Evolutionary conservation across 2,113 vertebrate genomes (phyloP).

Genomic region (Caranx melampygus): DNA sequence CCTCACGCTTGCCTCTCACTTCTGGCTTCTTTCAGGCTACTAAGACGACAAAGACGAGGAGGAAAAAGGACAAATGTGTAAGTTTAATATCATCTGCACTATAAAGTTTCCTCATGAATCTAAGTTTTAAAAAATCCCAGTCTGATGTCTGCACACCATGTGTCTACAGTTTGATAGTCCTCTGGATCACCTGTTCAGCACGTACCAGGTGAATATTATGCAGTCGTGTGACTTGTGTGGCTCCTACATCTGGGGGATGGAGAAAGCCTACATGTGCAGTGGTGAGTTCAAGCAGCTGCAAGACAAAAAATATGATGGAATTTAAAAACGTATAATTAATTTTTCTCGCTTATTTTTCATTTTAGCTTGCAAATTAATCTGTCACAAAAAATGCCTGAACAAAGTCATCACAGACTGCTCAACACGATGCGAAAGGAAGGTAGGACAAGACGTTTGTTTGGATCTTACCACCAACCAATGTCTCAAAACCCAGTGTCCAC

Average conservation of each 20-base stretch:
- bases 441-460: conserved; percentile 61
- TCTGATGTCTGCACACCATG: not conserved
- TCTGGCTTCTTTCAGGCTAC: conserved; percentile 74
- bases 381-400: conserved; percentile 94
- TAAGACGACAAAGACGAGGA: conserved; percentile 90
- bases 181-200: conserved; percentile 91
- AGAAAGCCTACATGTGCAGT: conserved; percentile 94
- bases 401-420: conserved; percentile 90
- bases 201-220: conserved; percentile 94
- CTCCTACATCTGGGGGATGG: conserved; percentile 98
- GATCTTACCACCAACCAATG: not conserved
- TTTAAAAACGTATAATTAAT: not conserved
- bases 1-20: not conserved
- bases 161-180: conserved; percentile 84
- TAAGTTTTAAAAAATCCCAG: not conserved
- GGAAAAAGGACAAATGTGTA: conserved; percentile 90
- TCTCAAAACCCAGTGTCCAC: not conserved
- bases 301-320: not conserved
- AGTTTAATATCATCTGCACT: conserved; percentile 60
- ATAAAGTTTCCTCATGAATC: not conserved
- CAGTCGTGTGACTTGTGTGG: conserved; percentile 95
- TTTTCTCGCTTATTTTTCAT: not conserved
- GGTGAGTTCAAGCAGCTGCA: conserved; percentile 82
- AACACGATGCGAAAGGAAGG: conserved; percentile 84
- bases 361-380: conserved; percentile 93